These are phyloP conservation scores for Fringilla coelebs DNA, from an alignment of 2,797 vertebrate species.

Conservation along the genomic window DNA sequence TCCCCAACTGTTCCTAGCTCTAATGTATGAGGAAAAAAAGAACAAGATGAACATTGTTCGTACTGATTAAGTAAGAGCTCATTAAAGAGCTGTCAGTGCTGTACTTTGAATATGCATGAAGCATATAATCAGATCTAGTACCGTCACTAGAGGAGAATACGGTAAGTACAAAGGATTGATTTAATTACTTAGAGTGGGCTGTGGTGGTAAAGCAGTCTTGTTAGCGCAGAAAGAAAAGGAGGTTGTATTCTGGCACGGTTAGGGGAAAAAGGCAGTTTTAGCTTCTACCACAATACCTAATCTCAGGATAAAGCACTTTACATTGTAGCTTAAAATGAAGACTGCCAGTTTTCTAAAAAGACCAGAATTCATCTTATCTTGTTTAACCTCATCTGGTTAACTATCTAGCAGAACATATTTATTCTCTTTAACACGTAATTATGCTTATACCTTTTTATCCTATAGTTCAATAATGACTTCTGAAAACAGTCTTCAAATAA, in stretches of 20 bases:
- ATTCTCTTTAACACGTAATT: conserved; percentile 65
- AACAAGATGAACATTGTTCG: conserved; percentile 98
- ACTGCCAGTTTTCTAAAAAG: conserved; percentile 81
- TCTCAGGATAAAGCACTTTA: conserved; percentile 82
- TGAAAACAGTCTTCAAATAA: conserved; percentile 39
- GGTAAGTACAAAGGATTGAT: conserved; percentile 95
- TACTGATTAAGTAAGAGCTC: conserved; percentile 97
- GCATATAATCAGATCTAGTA: conserved; percentile 92
- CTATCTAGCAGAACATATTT: conserved; percentile 66
- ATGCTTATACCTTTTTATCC: conserved; percentile 56
- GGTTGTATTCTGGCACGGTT: conserved; percentile 84
- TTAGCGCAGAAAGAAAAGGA: conserved; percentile 87
- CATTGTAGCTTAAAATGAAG: conserved; percentile 82
- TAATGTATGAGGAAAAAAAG: conserved; percentile 86
- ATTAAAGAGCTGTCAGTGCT: conserved; percentile 95
- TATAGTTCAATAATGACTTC: conserved; percentile 45
- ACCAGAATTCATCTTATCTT: conserved; percentile 77
- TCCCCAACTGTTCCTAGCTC: conserved; percentile 81
- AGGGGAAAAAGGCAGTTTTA: conserved; percentile 81
- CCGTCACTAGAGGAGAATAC: conserved; percentile 86
- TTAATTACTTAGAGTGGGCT: conserved; percentile 97
- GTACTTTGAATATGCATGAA: conserved; percentile 97
- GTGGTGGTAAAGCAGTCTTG: conserved; percentile 89
- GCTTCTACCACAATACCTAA: conserved; percentile 84
- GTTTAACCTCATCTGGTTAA: conserved; percentile 83